A percentile compares a stretch with the other conserved stretches of the same genome.
Conservation (phyloP, 2,797 vertebrate genomes). For the Macropus fuliginosus region DNA sequence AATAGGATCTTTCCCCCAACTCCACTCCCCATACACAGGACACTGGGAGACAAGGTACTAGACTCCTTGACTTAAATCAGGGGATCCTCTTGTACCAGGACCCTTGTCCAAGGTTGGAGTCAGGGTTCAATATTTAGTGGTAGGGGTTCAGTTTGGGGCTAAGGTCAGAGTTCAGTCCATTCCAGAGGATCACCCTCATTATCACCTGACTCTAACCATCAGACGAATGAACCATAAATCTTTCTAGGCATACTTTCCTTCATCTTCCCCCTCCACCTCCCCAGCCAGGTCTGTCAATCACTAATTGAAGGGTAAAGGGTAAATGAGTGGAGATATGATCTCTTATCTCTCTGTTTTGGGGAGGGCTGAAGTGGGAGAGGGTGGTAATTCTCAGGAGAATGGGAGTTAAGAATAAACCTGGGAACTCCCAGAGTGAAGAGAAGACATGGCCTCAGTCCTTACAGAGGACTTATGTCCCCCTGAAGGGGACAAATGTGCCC, state of each 20-base stretch:
- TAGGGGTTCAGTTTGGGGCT: background rate
- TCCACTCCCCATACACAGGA: rapidly evolving
- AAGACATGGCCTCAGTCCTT: background rate
- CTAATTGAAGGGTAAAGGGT: background rate
- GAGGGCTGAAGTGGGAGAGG: background rate
- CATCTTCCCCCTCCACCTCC: background rate
- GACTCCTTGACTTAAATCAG: background rate
- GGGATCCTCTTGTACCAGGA: background rate
- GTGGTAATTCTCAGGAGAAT: background rate
- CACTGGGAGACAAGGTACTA: background rate
- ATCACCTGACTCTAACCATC: background rate
- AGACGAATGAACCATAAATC: background rate
- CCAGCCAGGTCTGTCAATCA: background rate
- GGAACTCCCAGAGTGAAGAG: background rate
- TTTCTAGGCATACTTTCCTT: too few species aligned
- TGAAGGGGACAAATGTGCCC: background rate
- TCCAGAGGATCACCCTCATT: background rate
- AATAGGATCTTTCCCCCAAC: background rate
- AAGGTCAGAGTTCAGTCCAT: background rate
- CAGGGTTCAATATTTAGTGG: background rate
- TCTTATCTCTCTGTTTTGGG: background rate
- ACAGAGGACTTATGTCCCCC: background rate
- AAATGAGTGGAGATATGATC: background rate
- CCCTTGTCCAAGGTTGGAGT: background rate
- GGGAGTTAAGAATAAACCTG: background rate